phyloP scores from a whole-genome alignment of 1,140 invertebrate genomes.

The Lucilia cuprina region DNA sequence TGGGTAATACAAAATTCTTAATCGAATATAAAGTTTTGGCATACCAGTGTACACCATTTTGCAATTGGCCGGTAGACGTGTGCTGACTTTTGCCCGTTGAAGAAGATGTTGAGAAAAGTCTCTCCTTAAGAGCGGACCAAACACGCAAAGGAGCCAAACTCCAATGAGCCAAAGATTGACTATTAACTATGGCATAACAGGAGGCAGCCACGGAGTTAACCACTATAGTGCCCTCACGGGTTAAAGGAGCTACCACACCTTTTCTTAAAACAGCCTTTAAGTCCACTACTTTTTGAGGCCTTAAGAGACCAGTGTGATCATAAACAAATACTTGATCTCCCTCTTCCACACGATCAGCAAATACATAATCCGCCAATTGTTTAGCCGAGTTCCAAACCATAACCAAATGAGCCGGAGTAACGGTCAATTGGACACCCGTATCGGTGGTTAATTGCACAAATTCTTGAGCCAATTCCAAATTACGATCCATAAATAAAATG shows the following conservation, averaged over 20 bases:
- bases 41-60: conserved; percentile 84
- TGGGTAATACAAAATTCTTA: conserved; percentile 74
- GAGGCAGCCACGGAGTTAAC: conserved; percentile 91
- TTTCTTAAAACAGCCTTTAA: conserved; percentile 67
- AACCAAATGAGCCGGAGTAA: conserved; percentile 88
- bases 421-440: conserved; percentile 73
- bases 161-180: conserved; percentile 83
- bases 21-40: conserved; percentile 78
- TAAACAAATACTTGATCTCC: conserved; percentile 65
- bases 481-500: conserved; percentile 87
- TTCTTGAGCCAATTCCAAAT: conserved; percentile 70
- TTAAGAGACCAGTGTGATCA: conserved; percentile 63
- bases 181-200: conserved; percentile 91
- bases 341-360: conserved; percentile 68
- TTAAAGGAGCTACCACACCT: conserved; percentile 92
- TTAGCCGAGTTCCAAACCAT: conserved; percentile 59
- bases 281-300: conserved; percentile 70
- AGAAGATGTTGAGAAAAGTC: conserved; percentile 40
- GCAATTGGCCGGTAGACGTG: conserved; percentile 42
- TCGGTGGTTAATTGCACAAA: conserved; percentile 78
- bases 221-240: conserved; percentile 82
- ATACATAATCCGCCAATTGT: conserved; percentile 64
- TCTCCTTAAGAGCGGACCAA: conserved; percentile 41
- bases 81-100: conserved; percentile 42
- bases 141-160: conserved; percentile 81